Evolutionary conservation across 2,113 vertebrate genomes (phyloP).

Genomic region (Piliocolobus tephrosceles): DNA sequence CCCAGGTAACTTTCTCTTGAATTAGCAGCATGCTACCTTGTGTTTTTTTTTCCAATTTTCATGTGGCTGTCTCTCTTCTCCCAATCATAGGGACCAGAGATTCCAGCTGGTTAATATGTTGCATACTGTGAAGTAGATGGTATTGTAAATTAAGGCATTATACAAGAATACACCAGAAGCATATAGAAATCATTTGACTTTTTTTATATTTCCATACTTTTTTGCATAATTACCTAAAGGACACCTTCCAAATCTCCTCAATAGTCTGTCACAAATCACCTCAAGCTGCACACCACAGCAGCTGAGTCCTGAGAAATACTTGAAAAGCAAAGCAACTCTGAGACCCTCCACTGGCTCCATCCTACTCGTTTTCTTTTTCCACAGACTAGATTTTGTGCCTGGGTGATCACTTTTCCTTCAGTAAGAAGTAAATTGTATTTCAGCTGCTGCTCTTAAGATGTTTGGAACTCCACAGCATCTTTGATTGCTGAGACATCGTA

Average conservation of each 20-base stretch:
- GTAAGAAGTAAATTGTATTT: constrained; percentile 35
- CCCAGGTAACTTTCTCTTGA: not conserved
- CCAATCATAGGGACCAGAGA: not conserved
- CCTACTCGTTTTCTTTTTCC: constrained; percentile 18
- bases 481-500: constrained; percentile 40
- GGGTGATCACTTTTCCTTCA: constrained; percentile 43
- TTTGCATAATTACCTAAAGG: constrained; percentile 39
- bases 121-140: not conserved
- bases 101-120: constrained; percentile 51
- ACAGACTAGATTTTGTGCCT: constrained; percentile 48
- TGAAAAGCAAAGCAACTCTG: not conserved
- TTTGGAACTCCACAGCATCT: not conserved
- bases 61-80: not conserved
- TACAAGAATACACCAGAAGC: not conserved
- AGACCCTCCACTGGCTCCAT: not conserved
- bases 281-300: not conserved
- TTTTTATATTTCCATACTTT: constrained; percentile 30
- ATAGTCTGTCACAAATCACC: not conserved
- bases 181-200: constrained; percentile 38
- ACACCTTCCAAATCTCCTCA: not conserved
- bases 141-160: constrained; percentile 53
- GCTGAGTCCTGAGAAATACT: not conserved
- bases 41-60: not conserved
- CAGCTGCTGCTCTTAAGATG: constrained; percentile 16
- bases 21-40: not conserved